Conservation (phyloP, 1,140 invertebrate species). For the Leptinotarsa defecta region DNA sequence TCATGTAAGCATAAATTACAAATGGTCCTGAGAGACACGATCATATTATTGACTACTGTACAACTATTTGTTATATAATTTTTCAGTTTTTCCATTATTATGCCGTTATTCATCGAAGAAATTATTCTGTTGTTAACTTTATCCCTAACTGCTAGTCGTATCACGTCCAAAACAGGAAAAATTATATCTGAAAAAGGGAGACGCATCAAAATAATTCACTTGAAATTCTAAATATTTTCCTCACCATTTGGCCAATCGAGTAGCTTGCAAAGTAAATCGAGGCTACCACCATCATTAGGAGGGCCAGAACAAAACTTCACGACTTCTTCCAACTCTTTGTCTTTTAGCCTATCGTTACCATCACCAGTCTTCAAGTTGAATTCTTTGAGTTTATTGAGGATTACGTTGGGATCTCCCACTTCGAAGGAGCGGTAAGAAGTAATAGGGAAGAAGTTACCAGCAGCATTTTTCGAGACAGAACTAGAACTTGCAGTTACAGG, state of each 20-base stretch:
- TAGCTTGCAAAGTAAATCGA: slow-evolving; percentile 69
- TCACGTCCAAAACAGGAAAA: slow-evolving; percentile 86
- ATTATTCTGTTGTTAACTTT: slow-evolving; percentile 65
- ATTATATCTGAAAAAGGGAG: slow-evolving; percentile 66
- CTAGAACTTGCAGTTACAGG: slow-evolving; percentile 43
- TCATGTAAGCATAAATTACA: slow-evolving; percentile 76
- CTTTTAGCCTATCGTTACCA: slow-evolving; percentile 57
- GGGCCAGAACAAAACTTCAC: slow-evolving; percentile 64
- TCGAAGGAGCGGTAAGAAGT: slow-evolving; percentile 57
- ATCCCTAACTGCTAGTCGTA: slow-evolving; percentile 75
- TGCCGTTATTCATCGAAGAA: slow-evolving; percentile 58
- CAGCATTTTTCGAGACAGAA: slow-evolving; percentile 30
- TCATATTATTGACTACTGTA: slow-evolving; percentile 68
- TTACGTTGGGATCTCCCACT: slow-evolving; percentile 57
- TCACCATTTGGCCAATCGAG: slow-evolving; percentile 78
- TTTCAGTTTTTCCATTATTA: slow-evolving; percentile 55
- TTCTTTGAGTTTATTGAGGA: slow-evolving; percentile 70
- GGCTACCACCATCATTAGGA: slow-evolving; percentile 55
- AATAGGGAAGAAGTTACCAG: slow-evolving; percentile 57
- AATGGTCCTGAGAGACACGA: slow-evolving; percentile 75
- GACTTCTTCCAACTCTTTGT: slow-evolving; percentile 62
- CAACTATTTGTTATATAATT: slow-evolving; percentile 52
- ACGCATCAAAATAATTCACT: not conserved
- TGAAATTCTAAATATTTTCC: not conserved
- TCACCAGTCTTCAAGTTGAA: slow-evolving; percentile 70